Evolutionary conservation across 2,888 invertebrate species (phyloP).

Genomic region (Pseudococcus longispinus): DNA sequence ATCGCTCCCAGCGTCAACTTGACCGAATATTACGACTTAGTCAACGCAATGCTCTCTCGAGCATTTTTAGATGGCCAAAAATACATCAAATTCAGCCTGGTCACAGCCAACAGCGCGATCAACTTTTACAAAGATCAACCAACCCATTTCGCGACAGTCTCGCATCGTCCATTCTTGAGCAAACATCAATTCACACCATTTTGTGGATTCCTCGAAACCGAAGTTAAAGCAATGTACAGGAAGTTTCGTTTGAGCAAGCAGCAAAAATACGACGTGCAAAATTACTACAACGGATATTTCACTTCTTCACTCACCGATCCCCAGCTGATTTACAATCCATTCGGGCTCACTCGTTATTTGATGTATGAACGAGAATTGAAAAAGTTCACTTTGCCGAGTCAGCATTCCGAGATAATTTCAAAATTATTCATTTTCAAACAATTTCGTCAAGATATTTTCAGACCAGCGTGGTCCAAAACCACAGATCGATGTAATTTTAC

Average conservation of each 20-base stretch:
- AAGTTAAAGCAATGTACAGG: background rate
- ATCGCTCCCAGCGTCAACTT: background rate
- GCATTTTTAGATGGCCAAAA: background rate
- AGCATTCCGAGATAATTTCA: background rate
- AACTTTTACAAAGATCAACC: background rate
- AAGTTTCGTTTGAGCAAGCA: background rate
- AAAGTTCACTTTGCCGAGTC: background rate
- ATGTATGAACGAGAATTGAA: background rate
- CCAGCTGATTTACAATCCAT: background rate
- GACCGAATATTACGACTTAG: background rate
- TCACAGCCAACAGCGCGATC: background rate
- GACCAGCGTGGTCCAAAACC: background rate
- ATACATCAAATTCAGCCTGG: background rate
- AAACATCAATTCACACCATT: background rate
- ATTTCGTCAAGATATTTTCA: background rate
- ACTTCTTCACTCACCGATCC: background rate
- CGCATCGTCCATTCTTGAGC: background rate
- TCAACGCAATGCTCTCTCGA: background rate
- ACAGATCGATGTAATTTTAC: background rate
- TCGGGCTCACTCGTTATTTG: background rate
- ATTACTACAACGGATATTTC: background rate
- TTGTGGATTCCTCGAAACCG: background rate
- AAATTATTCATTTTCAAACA: background rate
- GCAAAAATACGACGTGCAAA: background rate
- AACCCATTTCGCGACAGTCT: background rate